Evolutionary conservation across 2,888 invertebrate species (phyloP), one percentile per base, ranked within the genome.

Genomic region (Limnephilus rhombicus): DNA sequence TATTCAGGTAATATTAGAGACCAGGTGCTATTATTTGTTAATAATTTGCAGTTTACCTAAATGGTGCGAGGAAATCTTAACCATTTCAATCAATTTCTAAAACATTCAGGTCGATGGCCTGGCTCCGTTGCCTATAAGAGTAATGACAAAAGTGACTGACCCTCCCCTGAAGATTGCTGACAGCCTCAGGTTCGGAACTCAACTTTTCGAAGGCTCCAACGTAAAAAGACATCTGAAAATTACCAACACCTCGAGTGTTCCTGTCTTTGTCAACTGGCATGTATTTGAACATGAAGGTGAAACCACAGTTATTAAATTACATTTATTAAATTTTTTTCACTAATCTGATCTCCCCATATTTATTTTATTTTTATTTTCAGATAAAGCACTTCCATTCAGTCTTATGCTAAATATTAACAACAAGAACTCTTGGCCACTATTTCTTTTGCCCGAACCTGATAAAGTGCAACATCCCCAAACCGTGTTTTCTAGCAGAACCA

Each of bases 251-350:
- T 87, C 87, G 31, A 68, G 68, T 41, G 87, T 87, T 68, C 87
- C 87, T 9, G 18, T 87, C 4, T 53, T 68, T 34, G 34, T 87
- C 11, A 53, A 87, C 68, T 87, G 87, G 87, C 87, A 87, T 31
- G 53, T 87, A 31, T 87, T 68, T 37, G 53, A 87, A 11, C 9
- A 87, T 87, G 87, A 87, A 87, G 87, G 87, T 87, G 49, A n/a
- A 24, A 24, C 34, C 11, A 13, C 49, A 49, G 3, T 24, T 68
- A 9, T 24, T 1, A 18, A 68, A 5, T 2, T 68, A 68, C n/a
- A 1, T 68, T 9, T 9, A 24, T 24, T 18, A 24, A 45, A 68
- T 7, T 68, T 24, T 68, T 24, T 24, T 9, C 24, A 9, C 7
- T 31, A 31, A 31, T 31, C 31, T 31, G 31, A 24, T 68, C 68